Evolutionary conservation across 2,113 vertebrate species (phyloP).

Genomic region (Cisticola juncidis): DNA sequence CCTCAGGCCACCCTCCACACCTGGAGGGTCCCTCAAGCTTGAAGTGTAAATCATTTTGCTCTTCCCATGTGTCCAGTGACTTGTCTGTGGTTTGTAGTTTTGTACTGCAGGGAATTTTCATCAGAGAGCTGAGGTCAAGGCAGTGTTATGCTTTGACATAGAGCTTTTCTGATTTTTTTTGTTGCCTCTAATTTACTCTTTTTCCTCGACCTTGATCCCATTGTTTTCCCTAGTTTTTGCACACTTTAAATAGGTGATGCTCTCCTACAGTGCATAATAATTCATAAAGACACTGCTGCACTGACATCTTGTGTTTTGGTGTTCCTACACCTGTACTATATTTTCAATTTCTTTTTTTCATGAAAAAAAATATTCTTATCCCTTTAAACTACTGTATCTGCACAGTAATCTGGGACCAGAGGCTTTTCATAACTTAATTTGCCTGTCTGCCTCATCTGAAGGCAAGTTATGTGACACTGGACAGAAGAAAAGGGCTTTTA

Average conservation of each 20-base stretch:
- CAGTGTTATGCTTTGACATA: neutral
- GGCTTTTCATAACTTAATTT: neutral
- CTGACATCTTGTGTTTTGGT: neutral
- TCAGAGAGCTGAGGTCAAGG: neutral
- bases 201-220: neutral
- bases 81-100: neutral
- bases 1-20: neutral
- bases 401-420: neutral
- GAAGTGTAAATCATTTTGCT: neutral
- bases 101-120: neutral
- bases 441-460: neutral
- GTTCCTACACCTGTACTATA: neutral
- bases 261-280: neutral
- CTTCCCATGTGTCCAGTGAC: neutral
- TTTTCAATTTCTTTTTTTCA: neutral
- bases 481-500: neutral
- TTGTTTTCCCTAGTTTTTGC: neutral
- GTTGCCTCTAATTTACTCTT: neutral
- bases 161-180: neutral
- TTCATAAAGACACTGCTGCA: neutral
- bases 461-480: neutral
- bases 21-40: neutral
- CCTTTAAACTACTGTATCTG: neutral
- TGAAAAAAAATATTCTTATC: neutral
- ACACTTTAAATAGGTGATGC: neutral